Conservation (phyloP, 2,888 invertebrate species). For the Busseola fusca region DNA sequence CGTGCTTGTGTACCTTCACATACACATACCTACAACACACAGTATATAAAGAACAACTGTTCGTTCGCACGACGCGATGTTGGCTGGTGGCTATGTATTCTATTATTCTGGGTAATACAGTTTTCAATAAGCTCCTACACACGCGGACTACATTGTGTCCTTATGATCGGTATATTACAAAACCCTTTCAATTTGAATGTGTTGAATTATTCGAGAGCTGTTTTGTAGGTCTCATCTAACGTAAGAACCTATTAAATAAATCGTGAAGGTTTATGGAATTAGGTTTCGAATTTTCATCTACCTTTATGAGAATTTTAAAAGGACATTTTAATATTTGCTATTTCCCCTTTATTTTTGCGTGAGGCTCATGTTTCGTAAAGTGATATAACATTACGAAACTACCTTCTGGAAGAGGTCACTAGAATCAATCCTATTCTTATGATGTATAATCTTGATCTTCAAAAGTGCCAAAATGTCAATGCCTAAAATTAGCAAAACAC, state of each 20-base stretch:
- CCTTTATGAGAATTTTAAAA: neutral
- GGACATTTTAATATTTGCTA: neutral
- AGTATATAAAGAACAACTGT: constrained; percentile 59
- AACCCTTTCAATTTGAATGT: constrained; percentile 41
- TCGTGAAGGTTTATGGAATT: neutral
- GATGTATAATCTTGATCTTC: no score
- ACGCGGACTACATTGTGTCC: constrained; percentile 26
- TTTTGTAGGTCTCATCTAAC: constrained; percentile 5
- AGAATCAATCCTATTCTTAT: neutral
- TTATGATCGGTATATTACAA: constrained; percentile 31
- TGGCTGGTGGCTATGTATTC: constrained; percentile 30
- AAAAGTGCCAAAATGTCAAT: no score
- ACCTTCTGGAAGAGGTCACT: neutral
- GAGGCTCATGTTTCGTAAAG: neutral
- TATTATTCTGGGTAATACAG: constrained; percentile 34
- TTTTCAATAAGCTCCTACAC: constrained; percentile 51
- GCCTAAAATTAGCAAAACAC: neutral
- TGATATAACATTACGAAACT: neutral
- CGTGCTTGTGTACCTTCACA: constrained; percentile 57
- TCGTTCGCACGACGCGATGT: constrained; percentile 60
- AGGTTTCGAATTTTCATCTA: neutral
- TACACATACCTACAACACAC: constrained; percentile 25
- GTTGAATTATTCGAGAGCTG: constrained; percentile 33
- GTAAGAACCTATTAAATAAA: neutral
- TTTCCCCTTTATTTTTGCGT: neutral